phyloP scores from a whole-genome alignment of 2,797 vertebrate species.

The Corythornis leucogaster region DNA sequence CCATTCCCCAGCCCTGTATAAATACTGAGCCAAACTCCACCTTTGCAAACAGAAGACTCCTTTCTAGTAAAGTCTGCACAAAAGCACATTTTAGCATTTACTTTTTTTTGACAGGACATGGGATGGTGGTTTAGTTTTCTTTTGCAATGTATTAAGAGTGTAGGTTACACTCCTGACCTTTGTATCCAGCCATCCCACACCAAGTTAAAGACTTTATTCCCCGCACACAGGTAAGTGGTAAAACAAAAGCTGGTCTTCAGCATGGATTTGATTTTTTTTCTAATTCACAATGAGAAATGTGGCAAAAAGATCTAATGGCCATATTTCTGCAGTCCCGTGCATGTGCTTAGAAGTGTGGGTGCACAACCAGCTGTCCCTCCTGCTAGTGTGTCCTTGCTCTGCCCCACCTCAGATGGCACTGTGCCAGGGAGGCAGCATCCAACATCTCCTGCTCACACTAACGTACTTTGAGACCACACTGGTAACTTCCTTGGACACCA shows the following conservation, averaged over 20 bases:
- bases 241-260: neutral
- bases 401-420: neutral
- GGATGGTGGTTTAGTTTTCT: neutral
- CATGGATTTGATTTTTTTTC: neutral
- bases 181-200: neutral
- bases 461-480: rapidly evolving
- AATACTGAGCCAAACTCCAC: neutral
- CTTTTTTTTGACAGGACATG: neutral
- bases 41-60: neutral
- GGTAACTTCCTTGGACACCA: neutral
- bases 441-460: neutral
- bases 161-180: neutral
- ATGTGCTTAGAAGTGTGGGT: neutral
- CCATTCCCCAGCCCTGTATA: neutral
- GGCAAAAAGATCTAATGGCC: neutral
- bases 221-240: neutral
- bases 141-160: neutral
- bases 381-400: neutral
- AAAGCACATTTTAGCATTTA: neutral
- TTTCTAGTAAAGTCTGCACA: neutral
- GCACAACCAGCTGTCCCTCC: neutral
- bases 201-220: neutral
- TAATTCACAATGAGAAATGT: neutral
- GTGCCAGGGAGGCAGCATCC: neutral
- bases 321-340: neutral